Evolutionary conservation across 2,888 invertebrate genomes (phyloP), one percentile per base, ranked within the genome.

Genomic region (Lycophotia porphyrea): DNA sequence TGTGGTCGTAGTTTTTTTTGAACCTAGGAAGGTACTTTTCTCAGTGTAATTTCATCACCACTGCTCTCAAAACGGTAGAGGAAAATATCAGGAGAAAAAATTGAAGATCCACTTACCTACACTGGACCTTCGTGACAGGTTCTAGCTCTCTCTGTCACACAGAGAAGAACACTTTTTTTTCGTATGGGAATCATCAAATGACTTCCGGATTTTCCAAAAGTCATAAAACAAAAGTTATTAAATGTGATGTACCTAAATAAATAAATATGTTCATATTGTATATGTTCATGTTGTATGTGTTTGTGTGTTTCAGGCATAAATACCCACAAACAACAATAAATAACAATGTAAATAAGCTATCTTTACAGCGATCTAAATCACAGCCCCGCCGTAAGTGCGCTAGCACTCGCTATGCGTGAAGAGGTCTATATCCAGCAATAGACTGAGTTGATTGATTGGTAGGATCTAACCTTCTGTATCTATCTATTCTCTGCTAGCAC

Each of bases 391-490:
- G 24, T 24, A 21, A 24, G 24, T 24, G 47, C 24, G 24, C 9
- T 24, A 24, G 24, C 49, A 49, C 9, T 24, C 49, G 49, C 1
- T 9, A 24, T 49, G 9, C 24, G 49, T 49, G 49, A 24, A 49
- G 7, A 47, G 44, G 44, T 47, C 21, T 47, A 21, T 47, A 5
- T 5, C 49, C 24, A 24, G 24, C 49, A 49, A 24, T 52, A n/a
- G 52, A 52, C 5, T 0, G 27, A 55, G 27, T 55, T 27, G 7
- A 55, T 55, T 15, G 27, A 55, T 27, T 55, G 27, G 5, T 55
- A 55, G 7, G 27, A 15, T 1, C 15, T 27, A 27, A 47, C n/a
- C 72, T 80, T 80, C 76, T 80, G 80, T 9, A 7, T n/a, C 18
- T 27, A 21, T 61, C 3, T 71, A 61, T 15, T 61, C 49, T 31